Percentiles rank a stretch among this genome's conserved stretches.
These are phyloP conservation scores for Myrmecophaga tridactyla DNA, from an alignment of 2,113 vertebrate species.

Conservation along the genomic window DNA sequence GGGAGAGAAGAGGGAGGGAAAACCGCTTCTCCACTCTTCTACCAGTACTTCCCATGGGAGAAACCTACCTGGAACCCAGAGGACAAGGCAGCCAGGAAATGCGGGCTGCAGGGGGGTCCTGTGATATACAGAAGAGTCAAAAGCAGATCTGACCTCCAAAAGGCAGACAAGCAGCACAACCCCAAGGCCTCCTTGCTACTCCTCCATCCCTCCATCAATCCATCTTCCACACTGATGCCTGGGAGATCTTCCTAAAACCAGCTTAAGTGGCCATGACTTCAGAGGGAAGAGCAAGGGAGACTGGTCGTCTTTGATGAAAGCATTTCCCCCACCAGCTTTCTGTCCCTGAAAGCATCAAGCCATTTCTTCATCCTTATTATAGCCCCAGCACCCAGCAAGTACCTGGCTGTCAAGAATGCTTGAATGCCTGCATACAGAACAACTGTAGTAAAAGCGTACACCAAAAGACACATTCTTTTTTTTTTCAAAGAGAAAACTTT, in stretches of 20 bases:
- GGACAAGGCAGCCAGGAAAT: not conserved
- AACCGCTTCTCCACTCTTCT: not conserved
- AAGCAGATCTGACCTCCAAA: accelerated
- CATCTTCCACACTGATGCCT: not conserved
- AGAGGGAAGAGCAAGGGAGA: accelerated
- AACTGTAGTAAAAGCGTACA: accelerated
- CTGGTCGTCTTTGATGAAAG: accelerated
- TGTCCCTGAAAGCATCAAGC: not conserved
- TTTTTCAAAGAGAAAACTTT: too few relatives aligned
- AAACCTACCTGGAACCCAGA: not conserved
- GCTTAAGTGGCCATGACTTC: accelerated
- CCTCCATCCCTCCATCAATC: too few relatives aligned
- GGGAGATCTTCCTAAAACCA: too few relatives aligned
- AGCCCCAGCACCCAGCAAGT: too few relatives aligned
- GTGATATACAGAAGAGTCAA: not conserved
- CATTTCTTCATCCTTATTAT: not conserved
- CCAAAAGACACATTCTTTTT: too few relatives aligned
- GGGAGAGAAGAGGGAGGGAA: too few relatives aligned
- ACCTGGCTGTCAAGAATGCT: not conserved
- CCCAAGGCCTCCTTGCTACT: not conserved
- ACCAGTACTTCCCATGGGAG: not conserved
- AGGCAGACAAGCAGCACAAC: not conserved
- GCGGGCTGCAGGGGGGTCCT: too few relatives aligned
- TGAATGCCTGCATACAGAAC: not conserved
- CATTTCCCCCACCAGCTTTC: not conserved